phyloP scores from a whole-genome alignment of 2,888 invertebrate species.

The Philereme transversata region DNA sequence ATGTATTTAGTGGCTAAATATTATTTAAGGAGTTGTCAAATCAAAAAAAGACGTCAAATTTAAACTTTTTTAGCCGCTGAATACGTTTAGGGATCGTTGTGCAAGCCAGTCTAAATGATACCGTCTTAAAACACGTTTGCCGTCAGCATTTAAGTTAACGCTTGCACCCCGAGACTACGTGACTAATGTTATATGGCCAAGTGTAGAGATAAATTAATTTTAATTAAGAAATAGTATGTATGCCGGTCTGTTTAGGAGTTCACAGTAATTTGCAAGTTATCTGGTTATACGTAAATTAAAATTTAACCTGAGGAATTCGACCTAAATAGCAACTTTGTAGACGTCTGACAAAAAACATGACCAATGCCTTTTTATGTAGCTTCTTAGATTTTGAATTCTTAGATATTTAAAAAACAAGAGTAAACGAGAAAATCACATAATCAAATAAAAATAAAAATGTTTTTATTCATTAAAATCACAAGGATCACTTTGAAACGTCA shows the following conservation, averaged over 20 bases:
- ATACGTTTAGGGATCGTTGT: no score
- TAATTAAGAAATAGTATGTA: constrained; percentile 23
- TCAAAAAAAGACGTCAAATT: no score
- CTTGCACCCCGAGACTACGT: background rate
- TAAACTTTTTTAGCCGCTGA: no score
- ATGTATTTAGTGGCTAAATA: no score
- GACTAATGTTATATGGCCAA: constrained; percentile 4
- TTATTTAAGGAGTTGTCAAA: no score
- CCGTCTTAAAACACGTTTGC: no score
- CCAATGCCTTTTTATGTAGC: background rate
- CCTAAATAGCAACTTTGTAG: constrained; percentile 5
- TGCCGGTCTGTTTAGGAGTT: constrained; percentile 16
- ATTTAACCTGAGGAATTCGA: constrained; percentile 4
- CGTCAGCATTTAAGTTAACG: background rate
- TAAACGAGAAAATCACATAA: no score
- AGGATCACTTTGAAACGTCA: no score
- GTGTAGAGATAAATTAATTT: constrained; percentile 15
- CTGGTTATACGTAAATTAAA: constrained; percentile 5
- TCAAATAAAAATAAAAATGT: no score
- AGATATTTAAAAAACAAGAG: background rate
- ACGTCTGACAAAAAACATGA: background rate
- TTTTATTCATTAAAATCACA: no score
- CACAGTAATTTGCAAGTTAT: constrained; percentile 14
- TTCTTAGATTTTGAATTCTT: background rate
- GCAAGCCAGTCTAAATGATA: no score